Percentiles rank a stretch among this genome's conserved stretches.
Evolutionary conservation across 1,140 invertebrate species (phyloP).

Genomic region (Drosophila rhopaloa): DNA sequence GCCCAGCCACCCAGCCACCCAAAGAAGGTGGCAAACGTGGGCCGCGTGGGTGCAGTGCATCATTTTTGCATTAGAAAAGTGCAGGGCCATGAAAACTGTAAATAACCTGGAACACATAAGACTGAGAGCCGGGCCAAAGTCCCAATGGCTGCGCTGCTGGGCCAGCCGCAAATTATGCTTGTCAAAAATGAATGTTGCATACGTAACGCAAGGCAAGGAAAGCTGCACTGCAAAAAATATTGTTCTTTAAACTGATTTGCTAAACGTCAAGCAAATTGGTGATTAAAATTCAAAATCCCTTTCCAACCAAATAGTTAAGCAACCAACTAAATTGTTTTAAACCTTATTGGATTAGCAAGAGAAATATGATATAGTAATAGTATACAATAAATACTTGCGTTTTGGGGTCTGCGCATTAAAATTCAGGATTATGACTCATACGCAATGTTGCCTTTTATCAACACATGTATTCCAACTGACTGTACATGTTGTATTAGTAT

Average conservation of each 20-base stretch:
- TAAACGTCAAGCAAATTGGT: not conserved
- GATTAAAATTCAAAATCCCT: too few relatives aligned
- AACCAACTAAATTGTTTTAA: too few relatives aligned
- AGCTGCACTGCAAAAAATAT: conserved; percentile 35
- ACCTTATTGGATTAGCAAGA: too few relatives aligned
- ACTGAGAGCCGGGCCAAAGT: conserved; percentile 30
- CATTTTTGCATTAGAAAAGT: conserved; percentile 82
- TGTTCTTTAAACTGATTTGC: too few relatives aligned
- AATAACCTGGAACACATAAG: conserved; percentile 60
- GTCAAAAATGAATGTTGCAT: conserved; percentile 82
- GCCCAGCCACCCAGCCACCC: conserved; percentile 1
- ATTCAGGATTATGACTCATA: not conserved
- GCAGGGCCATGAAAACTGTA: conserved; percentile 71
- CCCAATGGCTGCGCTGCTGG: conserved; percentile 40
- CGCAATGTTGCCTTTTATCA: too few relatives aligned
- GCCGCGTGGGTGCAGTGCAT: conserved; percentile 72
- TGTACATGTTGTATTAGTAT: too few relatives aligned
- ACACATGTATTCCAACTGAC: too few relatives aligned
- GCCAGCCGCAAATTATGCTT: conserved; percentile 77
- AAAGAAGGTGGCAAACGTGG: conserved; percentile 10
- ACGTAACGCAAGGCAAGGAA: conserved; percentile 60
- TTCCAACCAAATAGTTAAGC: too few relatives aligned
- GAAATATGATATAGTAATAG: too few relatives aligned
- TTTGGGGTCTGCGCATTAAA: too few relatives aligned
- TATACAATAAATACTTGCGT: too few relatives aligned